These are phyloP conservation scores for Tapera naevia DNA, from an alignment of 2,797 vertebrate species.

Conservation along the genomic window DNA sequence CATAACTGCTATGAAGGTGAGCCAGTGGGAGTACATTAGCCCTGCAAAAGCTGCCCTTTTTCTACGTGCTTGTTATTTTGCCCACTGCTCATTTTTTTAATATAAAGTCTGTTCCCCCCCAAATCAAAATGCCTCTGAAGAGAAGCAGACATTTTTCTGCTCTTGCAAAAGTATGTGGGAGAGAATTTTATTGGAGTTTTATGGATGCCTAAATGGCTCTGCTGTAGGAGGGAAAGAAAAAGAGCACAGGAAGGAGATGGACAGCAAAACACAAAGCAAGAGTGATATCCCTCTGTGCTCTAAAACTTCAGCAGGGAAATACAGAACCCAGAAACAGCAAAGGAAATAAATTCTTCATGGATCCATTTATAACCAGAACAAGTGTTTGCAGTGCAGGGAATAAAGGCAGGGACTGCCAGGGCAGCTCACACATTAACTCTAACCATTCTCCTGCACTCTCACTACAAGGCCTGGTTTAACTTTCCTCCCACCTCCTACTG, in stretches of 20 bases:
- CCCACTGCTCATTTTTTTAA: not conserved
- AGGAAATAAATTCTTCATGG: slow-evolving; percentile 49
- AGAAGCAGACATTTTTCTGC: slow-evolving; percentile 46
- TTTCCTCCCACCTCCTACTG: not conserved
- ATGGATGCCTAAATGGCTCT: slow-evolving; percentile 63
- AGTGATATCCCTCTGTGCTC: slow-evolving; percentile 15
- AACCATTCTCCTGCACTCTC: not conserved
- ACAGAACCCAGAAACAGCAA: slow-evolving; percentile 24
- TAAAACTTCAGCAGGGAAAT: not conserved
- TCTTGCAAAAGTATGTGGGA: slow-evolving; percentile 35
- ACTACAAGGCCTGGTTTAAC: not conserved
- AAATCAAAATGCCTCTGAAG: slow-evolving; percentile 7
- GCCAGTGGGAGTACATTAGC: not conserved
- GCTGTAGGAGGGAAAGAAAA: slow-evolving; percentile 43
- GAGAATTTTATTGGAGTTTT: slow-evolving; percentile 63
- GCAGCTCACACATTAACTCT: not conserved
- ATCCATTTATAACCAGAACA: slow-evolving; percentile 39
- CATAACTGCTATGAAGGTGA: not conserved
- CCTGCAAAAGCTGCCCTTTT: slow-evolving; percentile 19
- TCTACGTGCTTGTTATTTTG: slow-evolving; percentile 30
- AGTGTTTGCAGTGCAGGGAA: slow-evolving; percentile 19
- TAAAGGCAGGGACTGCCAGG: not conserved
- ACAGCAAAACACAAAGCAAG: slow-evolving; percentile 42
- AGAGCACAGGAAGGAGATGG: slow-evolving; percentile 51
- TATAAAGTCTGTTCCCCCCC: not conserved